These are phyloP conservation scores for Cerceris rybyensis DNA, from an alignment of 2,888 invertebrate genomes.

Conservation along the genomic window DNA sequence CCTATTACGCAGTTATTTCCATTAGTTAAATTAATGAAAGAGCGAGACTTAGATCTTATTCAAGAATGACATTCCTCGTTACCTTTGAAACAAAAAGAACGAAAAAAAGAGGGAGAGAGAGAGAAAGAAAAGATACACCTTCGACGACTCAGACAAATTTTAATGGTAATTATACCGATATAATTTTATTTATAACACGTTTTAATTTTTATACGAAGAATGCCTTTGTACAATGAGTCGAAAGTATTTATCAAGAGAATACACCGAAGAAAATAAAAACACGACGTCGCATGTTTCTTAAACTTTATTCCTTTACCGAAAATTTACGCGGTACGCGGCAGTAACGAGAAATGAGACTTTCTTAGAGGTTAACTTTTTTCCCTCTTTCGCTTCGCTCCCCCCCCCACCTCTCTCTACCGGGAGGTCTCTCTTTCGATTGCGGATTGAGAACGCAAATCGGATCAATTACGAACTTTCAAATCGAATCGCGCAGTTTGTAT, in stretches of 20 bases:
- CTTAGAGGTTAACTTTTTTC: background rate
- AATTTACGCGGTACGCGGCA: background rate
- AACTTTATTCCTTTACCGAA: conserved; percentile 42
- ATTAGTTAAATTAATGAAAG: conserved; percentile 60
- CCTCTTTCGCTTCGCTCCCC: background rate
- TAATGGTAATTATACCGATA: conserved; percentile 38
- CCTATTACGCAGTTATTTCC: conserved; percentile 68
- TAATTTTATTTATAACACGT: conserved; percentile 58
- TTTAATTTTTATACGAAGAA: conserved; percentile 66
- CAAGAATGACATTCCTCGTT: conserved; percentile 60
- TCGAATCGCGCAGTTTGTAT: background rate
- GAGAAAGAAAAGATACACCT: conserved; percentile 4
- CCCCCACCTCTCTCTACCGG: too few species aligned
- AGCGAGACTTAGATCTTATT: conserved; percentile 36
- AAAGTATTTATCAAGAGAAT: conserved; percentile 74
- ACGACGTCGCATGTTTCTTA: conserved; percentile 47
- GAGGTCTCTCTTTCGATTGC: background rate
- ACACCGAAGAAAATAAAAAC: conserved; percentile 68
- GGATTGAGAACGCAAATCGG: background rate
- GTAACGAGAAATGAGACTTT: conserved; percentile 4
- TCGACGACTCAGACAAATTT: conserved; percentile 48
- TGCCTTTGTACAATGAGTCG: conserved; percentile 74
- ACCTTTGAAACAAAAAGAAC: conserved; percentile 34
- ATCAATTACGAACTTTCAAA: background rate
- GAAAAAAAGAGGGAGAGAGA: background rate